A percentile compares a stretch with the other conserved stretches of the same genome.
phyloP scores from a whole-genome alignment of 2,797 vertebrate species.

The Lepus townsendii region DNA sequence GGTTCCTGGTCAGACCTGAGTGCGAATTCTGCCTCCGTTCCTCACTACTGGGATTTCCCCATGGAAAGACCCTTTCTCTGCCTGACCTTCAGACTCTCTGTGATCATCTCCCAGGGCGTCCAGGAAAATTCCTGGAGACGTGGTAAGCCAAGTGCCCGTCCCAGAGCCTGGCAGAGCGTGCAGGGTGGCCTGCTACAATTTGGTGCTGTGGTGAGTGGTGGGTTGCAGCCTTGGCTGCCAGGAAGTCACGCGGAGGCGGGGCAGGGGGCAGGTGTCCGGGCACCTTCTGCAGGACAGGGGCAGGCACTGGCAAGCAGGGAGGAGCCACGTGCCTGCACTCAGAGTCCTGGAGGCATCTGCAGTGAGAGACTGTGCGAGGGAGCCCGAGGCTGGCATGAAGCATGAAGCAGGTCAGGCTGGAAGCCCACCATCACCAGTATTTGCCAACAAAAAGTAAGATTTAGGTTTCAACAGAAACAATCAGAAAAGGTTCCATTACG shows the following conservation, averaged over 20 bases:
- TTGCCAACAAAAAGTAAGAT: too few species aligned
- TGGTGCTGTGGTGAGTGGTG: neutral
- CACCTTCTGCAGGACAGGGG: neutral
- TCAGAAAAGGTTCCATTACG: too few species aligned
- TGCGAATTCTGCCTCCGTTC: neutral
- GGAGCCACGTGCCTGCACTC: too few species aligned
- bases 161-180: neutral
- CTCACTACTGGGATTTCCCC: fast-evolving
- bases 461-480: too few species aligned
- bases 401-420: too few species aligned
- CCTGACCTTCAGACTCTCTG: fast-evolving
- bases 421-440: too few species aligned
- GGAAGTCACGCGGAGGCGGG: neutral
- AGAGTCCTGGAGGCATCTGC: neutral
- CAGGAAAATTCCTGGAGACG: neutral
- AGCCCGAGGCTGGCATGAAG: too few species aligned
- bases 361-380: too few species aligned
- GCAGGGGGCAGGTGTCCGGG: too few species aligned
- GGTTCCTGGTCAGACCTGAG: neutral
- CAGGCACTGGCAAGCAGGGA: fast-evolving
- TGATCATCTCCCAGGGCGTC: neutral
- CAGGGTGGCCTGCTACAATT: too few species aligned
- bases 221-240: neutral
- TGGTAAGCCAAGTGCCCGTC: neutral
- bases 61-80: neutral